Evolutionary conservation across 2,888 invertebrate species (phyloP).

Genomic region (Amphipyra tragopoginis): DNA sequence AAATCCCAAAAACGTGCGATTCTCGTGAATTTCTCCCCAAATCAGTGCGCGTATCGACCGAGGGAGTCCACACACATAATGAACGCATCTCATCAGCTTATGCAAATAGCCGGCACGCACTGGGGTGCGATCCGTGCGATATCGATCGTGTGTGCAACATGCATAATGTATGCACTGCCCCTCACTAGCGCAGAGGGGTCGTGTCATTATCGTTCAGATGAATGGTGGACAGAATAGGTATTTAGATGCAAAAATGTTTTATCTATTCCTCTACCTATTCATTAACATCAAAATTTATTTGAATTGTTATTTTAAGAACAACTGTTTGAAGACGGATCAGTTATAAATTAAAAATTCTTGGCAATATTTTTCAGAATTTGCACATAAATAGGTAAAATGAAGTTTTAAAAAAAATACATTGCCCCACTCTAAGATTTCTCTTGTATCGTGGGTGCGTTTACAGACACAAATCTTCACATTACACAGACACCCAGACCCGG

Average conservation of each 20-base stretch:
- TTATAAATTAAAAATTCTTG: too few species aligned
- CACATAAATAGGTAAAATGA: too few species aligned
- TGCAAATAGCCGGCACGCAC: conserved; percentile 68
- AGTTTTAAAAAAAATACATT: too few species aligned
- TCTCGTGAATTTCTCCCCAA: conserved; percentile 17
- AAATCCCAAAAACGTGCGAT: conserved; percentile 34
- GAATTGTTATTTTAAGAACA: too few species aligned
- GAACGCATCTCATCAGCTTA: conserved; percentile 75
- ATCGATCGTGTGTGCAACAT: conserved; percentile 59
- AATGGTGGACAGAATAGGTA: conserved; percentile 8
- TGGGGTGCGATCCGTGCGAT: conserved; percentile 51
- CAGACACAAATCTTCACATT: too few species aligned
- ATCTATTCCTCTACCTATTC: neutral
- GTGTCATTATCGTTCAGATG: conserved; percentile 3
- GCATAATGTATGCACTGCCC: conserved; percentile 48
- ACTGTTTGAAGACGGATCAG: too few species aligned
- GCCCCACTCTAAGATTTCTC: too few species aligned
- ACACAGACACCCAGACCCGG: too few species aligned
- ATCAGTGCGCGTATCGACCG: conserved; percentile 41
- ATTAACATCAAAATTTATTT: too few species aligned
- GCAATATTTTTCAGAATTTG: too few species aligned
- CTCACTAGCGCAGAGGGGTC: conserved; percentile 10
- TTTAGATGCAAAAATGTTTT: conserved; percentile 4
- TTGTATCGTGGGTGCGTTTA: too few species aligned
- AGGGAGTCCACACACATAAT: conserved; percentile 54